phyloP scores from a whole-genome alignment of 2,888 invertebrate genomes.

The Hylaea fasciaria region DNA sequence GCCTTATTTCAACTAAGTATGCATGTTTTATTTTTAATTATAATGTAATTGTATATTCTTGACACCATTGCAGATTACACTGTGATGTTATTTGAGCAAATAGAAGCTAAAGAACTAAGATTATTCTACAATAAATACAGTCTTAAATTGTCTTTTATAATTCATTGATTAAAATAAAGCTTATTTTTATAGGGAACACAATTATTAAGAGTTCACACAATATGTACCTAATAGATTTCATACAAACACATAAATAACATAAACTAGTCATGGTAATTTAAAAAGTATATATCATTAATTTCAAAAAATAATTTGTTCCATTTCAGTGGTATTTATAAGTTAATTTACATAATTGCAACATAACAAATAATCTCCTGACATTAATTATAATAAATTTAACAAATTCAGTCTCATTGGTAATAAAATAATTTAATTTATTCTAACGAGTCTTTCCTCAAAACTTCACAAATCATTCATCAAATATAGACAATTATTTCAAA shows the following conservation, averaged over 20 bases:
- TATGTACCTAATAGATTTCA: constrained; percentile 4
- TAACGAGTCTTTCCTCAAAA: constrained; percentile 74
- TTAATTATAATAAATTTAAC: constrained; percentile 71
- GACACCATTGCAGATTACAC: constrained; percentile 58
- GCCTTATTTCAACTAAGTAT: neutral
- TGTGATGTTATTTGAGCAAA: constrained; percentile 57
- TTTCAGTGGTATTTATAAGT: constrained; percentile 22
- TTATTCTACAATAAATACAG: constrained; percentile 62
- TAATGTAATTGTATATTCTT: too few species aligned
- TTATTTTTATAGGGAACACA: constrained; percentile 8
- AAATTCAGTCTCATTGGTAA: constrained; percentile 84
- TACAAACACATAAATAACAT: constrained; percentile 14
- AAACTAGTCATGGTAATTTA: constrained; percentile 48
- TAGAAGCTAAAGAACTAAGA: constrained; percentile 47
- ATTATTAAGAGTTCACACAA: constrained; percentile 6
- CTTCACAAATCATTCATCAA: constrained; percentile 52
- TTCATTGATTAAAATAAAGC: constrained; percentile 43
- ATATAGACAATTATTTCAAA: constrained; percentile 47
- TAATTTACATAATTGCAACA: constrained; percentile 31
- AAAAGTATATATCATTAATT: constrained; percentile 32
- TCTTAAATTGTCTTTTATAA: constrained; percentile 73
- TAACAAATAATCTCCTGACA: constrained; percentile 72
- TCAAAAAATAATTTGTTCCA: constrained; percentile 32
- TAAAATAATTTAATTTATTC: constrained; percentile 66
- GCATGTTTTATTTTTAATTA: too few species aligned